phyloP scores from a whole-genome alignment of 2,797 vertebrate genomes.

The Carapus acus region DNA sequence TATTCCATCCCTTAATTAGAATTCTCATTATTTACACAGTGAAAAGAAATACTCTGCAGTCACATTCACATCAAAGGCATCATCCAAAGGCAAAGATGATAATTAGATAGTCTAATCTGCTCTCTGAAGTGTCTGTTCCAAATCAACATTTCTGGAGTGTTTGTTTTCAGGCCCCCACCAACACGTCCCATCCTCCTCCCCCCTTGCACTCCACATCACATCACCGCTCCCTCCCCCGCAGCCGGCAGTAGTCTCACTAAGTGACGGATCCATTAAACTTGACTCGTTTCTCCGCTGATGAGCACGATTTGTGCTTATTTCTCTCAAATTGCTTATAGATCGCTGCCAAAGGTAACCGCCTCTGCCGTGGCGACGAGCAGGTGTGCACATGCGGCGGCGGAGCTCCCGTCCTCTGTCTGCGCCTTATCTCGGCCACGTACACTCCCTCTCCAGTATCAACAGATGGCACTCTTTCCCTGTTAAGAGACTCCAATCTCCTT shows the following conservation, averaged over 20 bases:
- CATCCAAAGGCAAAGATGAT: slow-evolving; percentile 73
- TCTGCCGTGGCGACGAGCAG: slow-evolving; percentile 35
- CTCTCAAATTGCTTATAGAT: slow-evolving; percentile 38
- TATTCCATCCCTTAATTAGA: slow-evolving; percentile 78
- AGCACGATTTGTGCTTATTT: slow-evolving; percentile 47
- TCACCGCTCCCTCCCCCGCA: slow-evolving; percentile 40
- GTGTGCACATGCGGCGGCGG: slow-evolving; percentile 29
- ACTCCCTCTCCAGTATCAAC: slow-evolving; percentile 50
- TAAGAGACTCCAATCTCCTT: slow-evolving; percentile 21
- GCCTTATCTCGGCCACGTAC: slow-evolving; percentile 19
- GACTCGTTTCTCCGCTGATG: slow-evolving; percentile 60
- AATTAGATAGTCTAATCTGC: slow-evolving; percentile 75
- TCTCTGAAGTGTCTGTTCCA: slow-evolving; percentile 70
- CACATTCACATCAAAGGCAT: slow-evolving; percentile 74
- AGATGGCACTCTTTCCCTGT: slow-evolving; percentile 74
- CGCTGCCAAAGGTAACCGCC: slow-evolving; percentile 40
- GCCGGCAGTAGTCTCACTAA: slow-evolving; percentile 68
- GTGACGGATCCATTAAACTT: slow-evolving; percentile 70
- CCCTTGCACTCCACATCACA: no score
- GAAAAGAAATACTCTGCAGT: slow-evolving; percentile 66
- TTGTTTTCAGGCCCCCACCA: slow-evolving; percentile 59
- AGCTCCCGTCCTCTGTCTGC: slow-evolving; percentile 10
- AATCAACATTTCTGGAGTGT: slow-evolving; percentile 72
- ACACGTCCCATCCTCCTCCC: no score
- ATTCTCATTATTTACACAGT: slow-evolving; percentile 78